These are phyloP conservation scores for Thermophis baileyi DNA, from an alignment of 2,113 vertebrate species.

Conservation along the genomic window DNA sequence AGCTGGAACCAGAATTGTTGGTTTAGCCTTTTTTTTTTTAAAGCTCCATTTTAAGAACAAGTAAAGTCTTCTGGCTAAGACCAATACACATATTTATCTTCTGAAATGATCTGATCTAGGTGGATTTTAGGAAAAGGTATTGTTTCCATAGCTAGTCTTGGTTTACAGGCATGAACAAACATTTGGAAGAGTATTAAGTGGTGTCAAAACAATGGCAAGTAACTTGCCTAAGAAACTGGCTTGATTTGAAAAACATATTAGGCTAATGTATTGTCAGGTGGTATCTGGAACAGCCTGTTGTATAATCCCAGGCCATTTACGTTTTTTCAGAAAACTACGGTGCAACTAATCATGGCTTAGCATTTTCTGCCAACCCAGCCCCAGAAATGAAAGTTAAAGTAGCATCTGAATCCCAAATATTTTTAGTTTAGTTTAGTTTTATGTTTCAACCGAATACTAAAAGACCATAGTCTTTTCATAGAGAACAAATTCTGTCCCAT, in stretches of 20 bases:
- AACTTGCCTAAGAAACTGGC: not conserved
- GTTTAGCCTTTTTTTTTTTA: not conserved
- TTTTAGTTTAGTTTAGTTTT: not conserved
- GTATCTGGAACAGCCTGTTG: not conserved
- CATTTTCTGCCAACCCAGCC: no score
- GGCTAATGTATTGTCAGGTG: not conserved
- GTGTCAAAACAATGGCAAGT: not conserved
- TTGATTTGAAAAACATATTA: not conserved
- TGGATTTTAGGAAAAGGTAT: not conserved
- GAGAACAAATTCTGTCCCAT: not conserved
- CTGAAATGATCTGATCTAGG: not conserved
- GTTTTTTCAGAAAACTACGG: not conserved
- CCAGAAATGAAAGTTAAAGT: not conserved
- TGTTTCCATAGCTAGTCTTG: not conserved
- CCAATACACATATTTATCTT: not conserved
- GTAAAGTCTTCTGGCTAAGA: not conserved
- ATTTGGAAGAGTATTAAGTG: not conserved
- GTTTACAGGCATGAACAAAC: not conserved
- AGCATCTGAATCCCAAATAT: not conserved
- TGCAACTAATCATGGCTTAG: not conserved
- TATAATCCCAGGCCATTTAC: not conserved
- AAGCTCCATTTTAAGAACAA: not conserved
- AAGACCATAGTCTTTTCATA: not conserved
- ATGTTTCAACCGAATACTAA: not conserved
- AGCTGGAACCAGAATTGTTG: not conserved